A percentile compares a stretch with the other conserved stretches of the same genome.
These are phyloP conservation scores for Rhagoletis pomonella DNA, from an alignment of 1,140 invertebrate species.

Conservation along the genomic window DNA sequence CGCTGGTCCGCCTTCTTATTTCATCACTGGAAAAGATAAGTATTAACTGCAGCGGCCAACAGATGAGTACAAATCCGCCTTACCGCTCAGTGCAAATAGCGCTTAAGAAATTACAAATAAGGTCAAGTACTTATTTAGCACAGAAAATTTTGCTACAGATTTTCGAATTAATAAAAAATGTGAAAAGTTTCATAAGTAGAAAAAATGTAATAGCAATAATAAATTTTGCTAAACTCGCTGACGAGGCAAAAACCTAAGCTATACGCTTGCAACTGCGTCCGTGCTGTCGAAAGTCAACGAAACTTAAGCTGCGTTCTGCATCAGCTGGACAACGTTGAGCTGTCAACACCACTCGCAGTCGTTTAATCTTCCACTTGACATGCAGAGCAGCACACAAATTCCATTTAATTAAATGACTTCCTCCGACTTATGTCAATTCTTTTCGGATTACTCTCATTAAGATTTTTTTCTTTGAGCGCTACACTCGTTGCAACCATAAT, in stretches of 20 bases:
- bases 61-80: background rate
- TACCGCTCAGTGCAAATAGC: background rate
- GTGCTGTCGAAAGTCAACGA: background rate
- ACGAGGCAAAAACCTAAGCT: conserved; percentile 37
- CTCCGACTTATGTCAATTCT: conserved; percentile 54
- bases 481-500: background rate
- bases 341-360: background rate
- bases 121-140: background rate
- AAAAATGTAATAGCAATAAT: conserved; percentile 31
- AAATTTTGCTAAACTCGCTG: conserved; percentile 27
- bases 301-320: background rate
- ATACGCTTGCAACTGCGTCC: background rate
- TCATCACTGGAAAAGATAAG: background rate
- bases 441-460: conserved; percentile 52
- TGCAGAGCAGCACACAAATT: conserved; percentile 42
- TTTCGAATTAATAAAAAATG: background rate
- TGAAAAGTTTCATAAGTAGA: conserved; percentile 22
- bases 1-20: background rate
- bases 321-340: conserved; percentile 7
- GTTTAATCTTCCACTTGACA: conserved; percentile 33
- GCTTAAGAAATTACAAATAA: background rate
- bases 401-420: conserved; percentile 54
- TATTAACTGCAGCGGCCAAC: background rate
- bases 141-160: background rate
- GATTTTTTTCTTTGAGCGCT: conserved; percentile 29